Evolutionary conservation across 2,113 vertebrate species (phyloP).

Genomic region (Petroica traversi): DNA sequence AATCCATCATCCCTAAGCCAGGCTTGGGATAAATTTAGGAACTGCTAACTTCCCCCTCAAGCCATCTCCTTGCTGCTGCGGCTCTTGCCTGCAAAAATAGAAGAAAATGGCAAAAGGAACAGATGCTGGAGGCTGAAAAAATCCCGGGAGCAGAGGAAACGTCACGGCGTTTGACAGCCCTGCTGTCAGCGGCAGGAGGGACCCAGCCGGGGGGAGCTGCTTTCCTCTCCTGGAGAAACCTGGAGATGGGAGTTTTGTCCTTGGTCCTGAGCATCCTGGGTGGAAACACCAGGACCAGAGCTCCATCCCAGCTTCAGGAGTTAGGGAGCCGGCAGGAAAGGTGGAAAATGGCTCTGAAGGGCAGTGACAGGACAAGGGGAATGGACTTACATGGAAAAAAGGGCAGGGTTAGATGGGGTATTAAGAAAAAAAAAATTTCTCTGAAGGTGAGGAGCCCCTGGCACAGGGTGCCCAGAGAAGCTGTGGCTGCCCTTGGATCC

Average conservation of each 20-base stretch:
- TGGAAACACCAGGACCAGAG: not conserved
- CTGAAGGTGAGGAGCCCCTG: not conserved
- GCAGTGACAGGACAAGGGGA: not conserved
- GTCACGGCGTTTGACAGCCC: not conserved
- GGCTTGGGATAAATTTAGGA: not conserved
- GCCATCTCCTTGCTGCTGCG: not conserved
- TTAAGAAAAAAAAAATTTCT: not conserved
- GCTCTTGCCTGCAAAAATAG: conserved; percentile 1
- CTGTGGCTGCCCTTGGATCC: not conserved
- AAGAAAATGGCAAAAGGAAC: conserved; percentile 7
- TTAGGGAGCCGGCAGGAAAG: not conserved
- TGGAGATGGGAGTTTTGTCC: not conserved
- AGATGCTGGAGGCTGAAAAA: conserved; percentile 26
- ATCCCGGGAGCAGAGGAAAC: not conserved
- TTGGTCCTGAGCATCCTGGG: not conserved
- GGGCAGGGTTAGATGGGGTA: not conserved
- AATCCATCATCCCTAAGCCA: not conserved
- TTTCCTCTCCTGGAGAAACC: not conserved
- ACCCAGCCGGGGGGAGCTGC: not conserved
- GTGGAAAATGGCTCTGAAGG: not conserved
- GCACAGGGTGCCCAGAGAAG: not conserved
- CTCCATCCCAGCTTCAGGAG: not conserved
- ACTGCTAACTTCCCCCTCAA: not conserved
- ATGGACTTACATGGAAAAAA: fast-evolving
- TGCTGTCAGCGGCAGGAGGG: not conserved